These are phyloP conservation scores for Abrostola triplasia DNA, from an alignment of 2,888 invertebrate species.

Conservation along the genomic window DNA sequence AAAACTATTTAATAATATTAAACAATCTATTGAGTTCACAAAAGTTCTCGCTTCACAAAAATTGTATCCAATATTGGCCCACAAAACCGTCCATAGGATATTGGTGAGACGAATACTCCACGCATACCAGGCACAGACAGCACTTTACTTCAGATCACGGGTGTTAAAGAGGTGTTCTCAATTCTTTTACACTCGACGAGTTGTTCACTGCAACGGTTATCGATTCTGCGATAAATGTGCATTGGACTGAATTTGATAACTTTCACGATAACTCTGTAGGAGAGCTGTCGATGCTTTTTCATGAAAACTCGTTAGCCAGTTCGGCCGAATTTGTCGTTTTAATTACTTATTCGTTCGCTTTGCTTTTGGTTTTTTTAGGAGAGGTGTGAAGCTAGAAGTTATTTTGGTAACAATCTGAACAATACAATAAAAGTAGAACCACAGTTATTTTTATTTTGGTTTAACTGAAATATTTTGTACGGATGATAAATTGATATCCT, in stretches of 20 bases:
- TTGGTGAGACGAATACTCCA: too few relatives aligned
- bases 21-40: too few relatives aligned
- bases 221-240: conserved; percentile 30
- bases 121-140: too few relatives aligned
- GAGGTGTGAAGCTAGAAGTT: neutral
- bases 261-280: conserved; percentile 6
- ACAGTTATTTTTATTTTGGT: too few relatives aligned
- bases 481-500: too few relatives aligned
- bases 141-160: conserved; percentile 2
- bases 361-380: neutral
- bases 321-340: neutral
- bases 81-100: too few relatives aligned
- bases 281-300: neutral
- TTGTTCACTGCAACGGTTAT: conserved; percentile 35
- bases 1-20: too few relatives aligned
- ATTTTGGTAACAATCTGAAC: too few relatives aligned
- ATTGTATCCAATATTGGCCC: too few relatives aligned
- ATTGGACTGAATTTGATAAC: conserved; percentile 21
- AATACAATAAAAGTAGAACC: too few relatives aligned
- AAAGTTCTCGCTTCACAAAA: too few relatives aligned
- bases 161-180: conserved; percentile 8
- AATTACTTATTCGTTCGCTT: neutral
- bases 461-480: too few relatives aligned
- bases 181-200: conserved; percentile 14
- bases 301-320: neutral